Percentiles rank a stretch among this genome's conserved stretches.
Conservation (phyloP, 2,888 invertebrate genomes). For the Conus canariensis region DNA sequence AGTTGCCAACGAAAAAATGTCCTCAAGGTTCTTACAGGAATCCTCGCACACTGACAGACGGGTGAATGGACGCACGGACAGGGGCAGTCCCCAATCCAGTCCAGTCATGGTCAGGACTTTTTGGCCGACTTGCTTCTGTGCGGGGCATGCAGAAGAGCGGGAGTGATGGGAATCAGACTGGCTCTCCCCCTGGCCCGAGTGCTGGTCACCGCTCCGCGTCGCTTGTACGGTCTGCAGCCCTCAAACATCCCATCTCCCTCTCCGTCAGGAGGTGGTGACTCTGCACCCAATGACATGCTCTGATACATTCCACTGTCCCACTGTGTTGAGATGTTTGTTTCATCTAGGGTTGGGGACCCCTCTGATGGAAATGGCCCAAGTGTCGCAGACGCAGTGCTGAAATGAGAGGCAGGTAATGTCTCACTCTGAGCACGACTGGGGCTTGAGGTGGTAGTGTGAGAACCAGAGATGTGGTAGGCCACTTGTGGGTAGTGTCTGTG, state of each 20-base stretch:
- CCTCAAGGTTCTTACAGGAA: too few relatives aligned
- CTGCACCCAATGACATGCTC: neutral
- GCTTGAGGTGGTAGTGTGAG: neutral
- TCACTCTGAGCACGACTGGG: neutral
- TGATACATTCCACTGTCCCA: neutral
- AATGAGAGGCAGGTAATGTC: neutral
- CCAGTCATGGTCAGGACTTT: neutral
- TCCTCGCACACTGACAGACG: too few relatives aligned
- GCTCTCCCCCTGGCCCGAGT: neutral
- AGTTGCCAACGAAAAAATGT: too few relatives aligned
- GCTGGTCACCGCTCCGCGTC: neutral
- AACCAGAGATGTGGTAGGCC: neutral
- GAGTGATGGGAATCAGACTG: neutral
- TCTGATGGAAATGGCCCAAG: neutral
- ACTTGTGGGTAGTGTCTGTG: neutral
- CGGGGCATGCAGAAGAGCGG: neutral
- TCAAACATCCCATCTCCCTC: neutral
- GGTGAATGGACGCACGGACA: neutral
- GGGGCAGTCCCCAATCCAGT: neutral
- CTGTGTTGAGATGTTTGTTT: neutral
- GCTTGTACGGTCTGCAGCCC: neutral
- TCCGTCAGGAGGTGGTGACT: neutral
- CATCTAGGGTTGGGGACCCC: neutral
- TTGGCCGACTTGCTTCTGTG: neutral
- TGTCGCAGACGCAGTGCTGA: neutral